Conservation (phyloP, 2,888 invertebrate genomes). For the Trichogramma dendrolimi region DNA sequence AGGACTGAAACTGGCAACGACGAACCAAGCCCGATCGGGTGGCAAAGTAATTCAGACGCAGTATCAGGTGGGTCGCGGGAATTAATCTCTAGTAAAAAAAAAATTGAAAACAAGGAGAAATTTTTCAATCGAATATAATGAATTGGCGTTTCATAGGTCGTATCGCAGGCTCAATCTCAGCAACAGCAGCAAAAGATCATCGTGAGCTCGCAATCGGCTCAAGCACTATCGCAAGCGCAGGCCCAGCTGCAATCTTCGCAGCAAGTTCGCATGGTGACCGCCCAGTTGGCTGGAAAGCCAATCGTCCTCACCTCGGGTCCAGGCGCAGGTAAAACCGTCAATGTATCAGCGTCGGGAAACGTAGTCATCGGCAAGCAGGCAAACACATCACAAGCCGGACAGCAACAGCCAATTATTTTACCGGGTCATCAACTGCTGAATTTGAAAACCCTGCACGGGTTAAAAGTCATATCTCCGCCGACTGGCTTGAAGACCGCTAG, state of each 20-base stretch:
- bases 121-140: neutral
- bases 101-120: neutral
- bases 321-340: constrained; percentile 46
- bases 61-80: constrained; percentile 43
- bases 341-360: constrained; percentile 38
- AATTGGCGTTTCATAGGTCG: constrained; percentile 38
- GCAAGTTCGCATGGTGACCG: constrained; percentile 50
- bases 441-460: constrained; percentile 48
- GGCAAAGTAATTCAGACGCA: constrained; percentile 50
- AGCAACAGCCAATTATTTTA: constrained; percentile 47
- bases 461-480: constrained; percentile 49
- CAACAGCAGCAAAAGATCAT: constrained; percentile 45
- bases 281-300: constrained; percentile 49
- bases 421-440: constrained; percentile 48
- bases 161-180: constrained; percentile 46
- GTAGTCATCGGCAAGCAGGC: constrained; percentile 45
- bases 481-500: constrained; percentile 48
- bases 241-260: constrained; percentile 36
- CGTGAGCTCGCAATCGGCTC: constrained; percentile 45
- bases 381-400: constrained; percentile 26
- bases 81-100: neutral
- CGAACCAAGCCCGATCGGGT: constrained; percentile 46
- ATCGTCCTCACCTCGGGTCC: constrained; percentile 47
- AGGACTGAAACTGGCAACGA: constrained; percentile 46
- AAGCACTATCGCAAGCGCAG: constrained; percentile 26